phyloP scores from a whole-genome alignment of 2,888 invertebrate genomes.

The Tinea semifulvella region DNA sequence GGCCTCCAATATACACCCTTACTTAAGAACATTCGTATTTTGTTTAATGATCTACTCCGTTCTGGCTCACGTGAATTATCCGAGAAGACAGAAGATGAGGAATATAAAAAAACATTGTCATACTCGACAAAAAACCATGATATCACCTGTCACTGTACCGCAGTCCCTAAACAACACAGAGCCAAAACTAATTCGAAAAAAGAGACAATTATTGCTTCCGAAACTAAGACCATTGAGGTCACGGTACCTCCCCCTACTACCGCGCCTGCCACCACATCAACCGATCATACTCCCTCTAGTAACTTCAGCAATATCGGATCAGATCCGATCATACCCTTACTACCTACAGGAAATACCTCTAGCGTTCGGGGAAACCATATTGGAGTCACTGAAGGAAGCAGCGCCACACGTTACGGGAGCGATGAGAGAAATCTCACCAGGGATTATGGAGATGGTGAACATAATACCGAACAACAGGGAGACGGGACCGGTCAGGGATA shows the following conservation, averaged over 20 bases:
- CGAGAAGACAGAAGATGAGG: constrained; percentile 22
- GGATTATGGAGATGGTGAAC: constrained; percentile 54
- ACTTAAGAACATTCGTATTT: constrained; percentile 46
- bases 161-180: neutral
- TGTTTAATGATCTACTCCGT: constrained; percentile 50
- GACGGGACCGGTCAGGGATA: constrained; percentile 38
- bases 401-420: constrained; percentile 56
- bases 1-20: constrained; percentile 46
- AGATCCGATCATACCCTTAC: constrained; percentile 55
- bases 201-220: constrained; percentile 46
- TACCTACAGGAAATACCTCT: constrained; percentile 60
- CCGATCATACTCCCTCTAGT: constrained; percentile 49
- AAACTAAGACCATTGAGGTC: constrained; percentile 35
- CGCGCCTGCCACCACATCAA: constrained; percentile 40
- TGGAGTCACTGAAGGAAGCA: constrained; percentile 53
- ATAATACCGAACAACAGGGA: constrained; percentile 43
- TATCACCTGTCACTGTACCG: constrained; percentile 29
- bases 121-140: constrained; percentile 24
- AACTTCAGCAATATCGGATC: constrained; percentile 51
- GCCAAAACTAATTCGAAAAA: constrained; percentile 30
- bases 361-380: constrained; percentile 53
- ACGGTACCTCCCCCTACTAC: constrained; percentile 25
- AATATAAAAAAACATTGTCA: constrained; percentile 1
- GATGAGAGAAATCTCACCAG: constrained; percentile 53
- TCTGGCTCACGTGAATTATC: constrained; percentile 34